These are phyloP conservation scores for Ceratitis capitata DNA, from an alignment of 1,140 invertebrate genomes.

Conservation along the genomic window DNA sequence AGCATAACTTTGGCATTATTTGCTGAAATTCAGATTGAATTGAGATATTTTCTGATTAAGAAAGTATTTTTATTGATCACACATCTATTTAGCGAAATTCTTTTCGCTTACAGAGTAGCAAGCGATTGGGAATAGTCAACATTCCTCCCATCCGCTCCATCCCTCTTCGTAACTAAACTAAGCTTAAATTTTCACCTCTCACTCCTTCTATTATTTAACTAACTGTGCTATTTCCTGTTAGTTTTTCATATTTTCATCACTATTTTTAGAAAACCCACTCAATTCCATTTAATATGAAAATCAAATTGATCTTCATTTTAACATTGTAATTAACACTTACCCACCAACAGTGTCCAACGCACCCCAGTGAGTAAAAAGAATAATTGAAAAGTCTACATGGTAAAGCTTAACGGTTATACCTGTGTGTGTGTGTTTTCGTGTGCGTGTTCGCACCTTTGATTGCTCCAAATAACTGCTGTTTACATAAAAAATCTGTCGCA, in stretches of 20 bases:
- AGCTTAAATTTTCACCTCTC: background rate
- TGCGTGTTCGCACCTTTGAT: background rate
- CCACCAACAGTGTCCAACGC: background rate
- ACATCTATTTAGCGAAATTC: too few species aligned
- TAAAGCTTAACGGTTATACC: too few species aligned
- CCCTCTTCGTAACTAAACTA: too few species aligned
- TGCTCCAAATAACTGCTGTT: constrained; percentile 26
- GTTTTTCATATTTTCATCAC: background rate
- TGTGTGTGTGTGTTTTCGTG: background rate
- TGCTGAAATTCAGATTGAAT: too few species aligned
- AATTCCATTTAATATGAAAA: background rate
- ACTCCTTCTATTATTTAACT: background rate
- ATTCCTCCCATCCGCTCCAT: too few species aligned
- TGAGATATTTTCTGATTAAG: too few species aligned
- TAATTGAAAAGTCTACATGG: background rate
- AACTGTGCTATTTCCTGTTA: background rate
- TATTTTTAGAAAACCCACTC: background rate
- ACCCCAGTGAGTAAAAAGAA: background rate
- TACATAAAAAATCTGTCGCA: constrained; percentile 32
- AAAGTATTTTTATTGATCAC: too few species aligned
- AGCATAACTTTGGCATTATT: too few species aligned
- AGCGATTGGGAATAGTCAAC: too few species aligned
- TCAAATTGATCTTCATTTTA: background rate
- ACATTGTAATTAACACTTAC: background rate
- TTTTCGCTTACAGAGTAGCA: too few species aligned